Evolutionary conservation across 2,797 vertebrate species (phyloP), one percentile per base, ranked within the genome.

Genomic region (Thripadectes ignobilis): DNA sequence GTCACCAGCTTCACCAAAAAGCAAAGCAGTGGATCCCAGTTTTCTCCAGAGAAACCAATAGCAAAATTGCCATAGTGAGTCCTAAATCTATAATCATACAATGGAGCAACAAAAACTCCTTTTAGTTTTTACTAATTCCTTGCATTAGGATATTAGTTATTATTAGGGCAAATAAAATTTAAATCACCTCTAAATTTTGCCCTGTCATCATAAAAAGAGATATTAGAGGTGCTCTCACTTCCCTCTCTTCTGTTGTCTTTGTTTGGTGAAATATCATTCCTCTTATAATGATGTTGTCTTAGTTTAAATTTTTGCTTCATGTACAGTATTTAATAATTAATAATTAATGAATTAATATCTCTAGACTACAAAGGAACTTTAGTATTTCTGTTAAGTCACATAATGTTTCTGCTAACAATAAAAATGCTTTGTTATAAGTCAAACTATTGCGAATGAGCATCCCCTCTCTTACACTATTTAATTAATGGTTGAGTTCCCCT

Each of bases 361-460:
- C 98, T 92, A 69, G 82, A 92, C 85, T 83, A 85, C 67, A 96
- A 96, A 88, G 84, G 41, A 92, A 73, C 65, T 85, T 96, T 87
- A 82, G 94, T 94, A 39, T 95, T 97, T 97, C 91, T 93, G 29
- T 57, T 97, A 96, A 97, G 94, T 95, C 72, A 88, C 81, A 97
- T 95, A 9, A 94, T 92, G 97, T 95, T 96, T 43, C 46, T 67
- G 15, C 39, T 78, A 91, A 89, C 88, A 96, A 91, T 94, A 97
- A 92, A 95, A 96, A 49, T 34, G 76, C 38, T 92, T 95, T 89
- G 46, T 91, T 97, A 45, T 63, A 91, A 97, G 67, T 86, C 41
- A 89, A 55, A 39, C 23, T 90, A n/a, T 17, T 1, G 0, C 84
- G 88, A 90, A 92, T 48, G 81, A 96, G 61, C 76, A 88, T 75